Evolutionary conservation across 2,113 vertebrate genomes (phyloP), one percentile per base, ranked within the genome.

Genomic region (Hydrochoerus hydrochaeris): DNA sequence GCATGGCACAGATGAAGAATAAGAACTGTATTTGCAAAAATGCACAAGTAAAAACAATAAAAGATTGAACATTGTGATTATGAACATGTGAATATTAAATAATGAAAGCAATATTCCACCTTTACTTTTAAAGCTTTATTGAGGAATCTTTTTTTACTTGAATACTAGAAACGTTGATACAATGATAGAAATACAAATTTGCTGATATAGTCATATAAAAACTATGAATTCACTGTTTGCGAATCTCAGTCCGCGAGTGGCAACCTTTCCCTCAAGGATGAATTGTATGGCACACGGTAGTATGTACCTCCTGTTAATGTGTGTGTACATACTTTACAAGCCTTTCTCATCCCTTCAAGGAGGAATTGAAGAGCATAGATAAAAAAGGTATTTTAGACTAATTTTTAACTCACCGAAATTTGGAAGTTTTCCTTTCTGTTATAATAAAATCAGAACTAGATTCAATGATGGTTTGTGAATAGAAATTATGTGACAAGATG

Each of bases 401-500:
- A 32, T 22, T 91, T 95, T 82, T 38, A 62, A 77, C 7, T 44
- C 65, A 22, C 17, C 94, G 49, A 87, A 87, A 63, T 71, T 58
- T 82, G 2, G 1, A 71, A 7, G 20, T 85, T 83, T 83, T 63
- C 10, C 12, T 77, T 81, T 91, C 10, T 65, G 12, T 71, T 57
- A 13, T 38, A 77, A 20, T 90, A 54, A 17, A 85, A 91, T 69
- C 1, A 90, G 12, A 75, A 46, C 71, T 73, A 67, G 38, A 80
- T 84, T 95, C 52, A 90, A 91, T 54, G 16, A 85, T 71, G 6
- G 9, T 69, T 90, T 49, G 80, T 46, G 69, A 94, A 85, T 67
- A 30, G 44, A 97, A 94, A 87, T 81, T 44, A 65, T 41, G 44
- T 92, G n/a, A 67, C 67, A 80, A 84, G 20, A 60, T 90, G 1